phyloP scores from a whole-genome alignment of 2,797 vertebrate species.

The Amblyraja radiata region DNA sequence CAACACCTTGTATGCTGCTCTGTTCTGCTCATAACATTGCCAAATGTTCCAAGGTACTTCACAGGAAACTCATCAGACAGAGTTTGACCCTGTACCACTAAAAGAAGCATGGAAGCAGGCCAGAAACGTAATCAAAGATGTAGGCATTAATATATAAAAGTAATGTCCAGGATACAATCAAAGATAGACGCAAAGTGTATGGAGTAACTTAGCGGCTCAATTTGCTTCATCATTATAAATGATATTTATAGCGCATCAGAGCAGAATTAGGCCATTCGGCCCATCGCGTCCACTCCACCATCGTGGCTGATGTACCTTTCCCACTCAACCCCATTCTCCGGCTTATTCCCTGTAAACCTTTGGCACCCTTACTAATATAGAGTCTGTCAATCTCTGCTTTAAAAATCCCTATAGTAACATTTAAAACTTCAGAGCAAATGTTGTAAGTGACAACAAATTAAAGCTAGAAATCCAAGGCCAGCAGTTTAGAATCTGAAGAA shows the following conservation, averaged over 20 bases:
- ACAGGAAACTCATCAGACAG: background rate
- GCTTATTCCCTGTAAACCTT: too few species aligned
- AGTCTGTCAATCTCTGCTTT: too few species aligned
- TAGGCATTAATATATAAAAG: background rate
- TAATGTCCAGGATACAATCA: background rate
- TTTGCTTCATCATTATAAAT: background rate
- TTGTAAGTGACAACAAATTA: background rate
- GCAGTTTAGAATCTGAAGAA: background rate
- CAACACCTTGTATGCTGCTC: background rate
- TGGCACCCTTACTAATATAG: too few species aligned
- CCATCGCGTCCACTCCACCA: too few species aligned
- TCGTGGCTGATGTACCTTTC: too few species aligned
- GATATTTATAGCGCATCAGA: background rate
- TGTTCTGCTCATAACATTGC: background rate
- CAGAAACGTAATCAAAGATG: background rate
- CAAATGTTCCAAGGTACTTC: background rate
- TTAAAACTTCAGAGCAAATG: background rate
- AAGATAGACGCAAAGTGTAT: too few species aligned
- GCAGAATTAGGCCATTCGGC: too few species aligned
- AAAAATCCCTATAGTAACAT: background rate
- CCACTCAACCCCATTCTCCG: too few species aligned
- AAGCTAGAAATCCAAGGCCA: background rate
- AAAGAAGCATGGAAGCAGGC: background rate
- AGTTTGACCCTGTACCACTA: background rate
- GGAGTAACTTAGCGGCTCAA: too few species aligned